Conservation (phyloP, 1,140 invertebrate genomes). For the Pachyrhynchus sulphureomaculatus region DNA sequence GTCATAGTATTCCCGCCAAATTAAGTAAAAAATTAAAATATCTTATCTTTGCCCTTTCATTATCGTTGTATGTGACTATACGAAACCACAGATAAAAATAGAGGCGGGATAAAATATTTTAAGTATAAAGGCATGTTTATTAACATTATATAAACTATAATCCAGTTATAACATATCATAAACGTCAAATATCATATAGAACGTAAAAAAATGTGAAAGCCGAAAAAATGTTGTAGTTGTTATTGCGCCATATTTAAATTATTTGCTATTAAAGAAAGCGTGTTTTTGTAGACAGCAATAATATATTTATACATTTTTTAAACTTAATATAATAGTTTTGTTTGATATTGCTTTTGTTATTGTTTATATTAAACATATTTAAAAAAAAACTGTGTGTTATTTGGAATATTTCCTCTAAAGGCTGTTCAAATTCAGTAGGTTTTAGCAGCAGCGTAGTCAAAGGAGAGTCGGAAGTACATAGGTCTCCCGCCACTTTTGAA, state of each 20-base stretch:
- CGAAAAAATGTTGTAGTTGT: constrained; percentile 3
- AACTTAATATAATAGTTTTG: constrained; percentile 15
- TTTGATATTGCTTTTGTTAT: constrained; percentile 28
- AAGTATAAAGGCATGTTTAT: no score
- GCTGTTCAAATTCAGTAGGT: no score
- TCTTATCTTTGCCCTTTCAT: no score
- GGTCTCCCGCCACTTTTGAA: no score
- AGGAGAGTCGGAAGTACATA: no score
- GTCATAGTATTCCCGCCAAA: no score
- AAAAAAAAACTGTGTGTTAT: not conserved
- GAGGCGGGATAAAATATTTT: no score
- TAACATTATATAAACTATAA: not conserved
- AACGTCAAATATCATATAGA: constrained; percentile 18
- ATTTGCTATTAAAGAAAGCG: constrained; percentile 9
- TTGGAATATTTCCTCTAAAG: no score
- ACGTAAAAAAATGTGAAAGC: constrained; percentile 11
- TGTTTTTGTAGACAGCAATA: constrained; percentile 29
- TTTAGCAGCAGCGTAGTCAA: no score
- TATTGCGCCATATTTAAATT: not conserved
- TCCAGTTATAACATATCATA: constrained; percentile 26
- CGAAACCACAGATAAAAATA: no score
- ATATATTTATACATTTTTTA: constrained; percentile 29
- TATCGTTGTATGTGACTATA: no score
- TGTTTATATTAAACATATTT: constrained; percentile 26
- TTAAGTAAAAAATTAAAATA: no score